Evolutionary conservation across 2,113 vertebrate species (phyloP).

Genomic region (Mus spicilegus): DNA sequence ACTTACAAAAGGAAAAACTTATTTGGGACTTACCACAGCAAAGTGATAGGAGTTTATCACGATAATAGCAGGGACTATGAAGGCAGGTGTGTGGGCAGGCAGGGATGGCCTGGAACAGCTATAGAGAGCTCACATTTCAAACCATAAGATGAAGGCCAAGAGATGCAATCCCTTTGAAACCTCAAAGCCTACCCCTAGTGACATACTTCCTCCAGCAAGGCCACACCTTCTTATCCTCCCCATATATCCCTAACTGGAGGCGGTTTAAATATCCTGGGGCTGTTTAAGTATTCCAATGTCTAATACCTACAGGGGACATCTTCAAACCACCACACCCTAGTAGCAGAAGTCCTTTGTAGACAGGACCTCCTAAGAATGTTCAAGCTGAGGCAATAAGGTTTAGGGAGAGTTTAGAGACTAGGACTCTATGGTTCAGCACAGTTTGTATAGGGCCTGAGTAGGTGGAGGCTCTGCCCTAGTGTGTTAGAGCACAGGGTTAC

Average conservation of each 20-base stretch:
- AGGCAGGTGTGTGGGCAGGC: too few relatives aligned
- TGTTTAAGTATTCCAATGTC: not conserved
- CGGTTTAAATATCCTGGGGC: not conserved
- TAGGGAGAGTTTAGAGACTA: not conserved
- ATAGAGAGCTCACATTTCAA: not conserved
- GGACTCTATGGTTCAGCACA: not conserved
- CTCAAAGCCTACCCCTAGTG: not conserved
- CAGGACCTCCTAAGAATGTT: not conserved
- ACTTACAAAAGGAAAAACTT: not conserved
- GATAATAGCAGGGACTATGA: not conserved
- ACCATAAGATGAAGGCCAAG: not conserved
- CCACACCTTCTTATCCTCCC: not conserved
- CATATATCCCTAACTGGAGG: not conserved
- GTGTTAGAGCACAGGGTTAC: not conserved
- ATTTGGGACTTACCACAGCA: not conserved
- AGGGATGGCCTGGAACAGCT: not conserved
- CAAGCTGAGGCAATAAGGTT: not conserved
- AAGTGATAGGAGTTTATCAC: too few relatives aligned
- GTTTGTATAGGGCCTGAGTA: not conserved
- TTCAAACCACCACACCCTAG: not conserved
- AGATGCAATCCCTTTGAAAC: not conserved
- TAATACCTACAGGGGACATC: not conserved
- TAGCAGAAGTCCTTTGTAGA: not conserved
- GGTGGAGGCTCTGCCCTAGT: not conserved
- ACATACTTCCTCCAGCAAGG: not conserved